Conservation (phyloP, 2,113 vertebrate genomes). For the Myrmecobius fasciatus region DNA sequence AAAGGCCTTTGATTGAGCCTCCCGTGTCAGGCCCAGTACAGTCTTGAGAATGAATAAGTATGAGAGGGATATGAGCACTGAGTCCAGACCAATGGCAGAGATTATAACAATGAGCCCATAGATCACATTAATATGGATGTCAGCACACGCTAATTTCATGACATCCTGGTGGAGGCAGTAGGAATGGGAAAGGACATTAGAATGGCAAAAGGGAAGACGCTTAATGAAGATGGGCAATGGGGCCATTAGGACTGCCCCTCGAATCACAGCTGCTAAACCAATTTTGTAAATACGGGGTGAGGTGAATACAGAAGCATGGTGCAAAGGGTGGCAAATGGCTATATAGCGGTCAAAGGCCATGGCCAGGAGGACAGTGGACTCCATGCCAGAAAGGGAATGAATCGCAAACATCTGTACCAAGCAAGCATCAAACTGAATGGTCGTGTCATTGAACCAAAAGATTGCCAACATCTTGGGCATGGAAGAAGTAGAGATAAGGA, state of each 20-base stretch:
- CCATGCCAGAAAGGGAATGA: slow-evolving; percentile 78
- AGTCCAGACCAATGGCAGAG: slow-evolving; percentile 74
- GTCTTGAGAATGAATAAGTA: slow-evolving; percentile 77
- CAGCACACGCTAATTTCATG: slow-evolving; percentile 77
- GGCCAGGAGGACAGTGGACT: slow-evolving; percentile 77
- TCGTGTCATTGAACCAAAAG: slow-evolving; percentile 78
- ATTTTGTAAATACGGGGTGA: slow-evolving; percentile 74
- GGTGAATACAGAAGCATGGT: slow-evolving; percentile 74
- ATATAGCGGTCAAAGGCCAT: slow-evolving; percentile 80
- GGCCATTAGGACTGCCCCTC: slow-evolving; percentile 75
- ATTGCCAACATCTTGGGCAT: slow-evolving; percentile 79
- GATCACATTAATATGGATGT: slow-evolving; percentile 67
- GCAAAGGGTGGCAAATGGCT: slow-evolving; percentile 79
- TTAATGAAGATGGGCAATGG: slow-evolving; percentile 77
- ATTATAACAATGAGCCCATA: slow-evolving; percentile 77
- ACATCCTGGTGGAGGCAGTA: slow-evolving; percentile 79
- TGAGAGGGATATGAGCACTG: slow-evolving; percentile 75
- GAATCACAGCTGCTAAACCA: slow-evolving; percentile 71
- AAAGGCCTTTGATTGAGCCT: slow-evolving; percentile 77
- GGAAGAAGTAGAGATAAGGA: slow-evolving; percentile 77
- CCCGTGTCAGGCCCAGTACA: slow-evolving; percentile 73
- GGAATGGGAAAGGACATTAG: slow-evolving; percentile 76
- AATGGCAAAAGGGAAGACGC: slow-evolving; percentile 66
- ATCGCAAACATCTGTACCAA: slow-evolving; percentile 81
- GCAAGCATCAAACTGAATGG: slow-evolving; percentile 77